phyloP scores from a whole-genome alignment of 30 jellyfish, hydroid and myxozoan genomes.

The Clytia hemisphaerica region DNA sequence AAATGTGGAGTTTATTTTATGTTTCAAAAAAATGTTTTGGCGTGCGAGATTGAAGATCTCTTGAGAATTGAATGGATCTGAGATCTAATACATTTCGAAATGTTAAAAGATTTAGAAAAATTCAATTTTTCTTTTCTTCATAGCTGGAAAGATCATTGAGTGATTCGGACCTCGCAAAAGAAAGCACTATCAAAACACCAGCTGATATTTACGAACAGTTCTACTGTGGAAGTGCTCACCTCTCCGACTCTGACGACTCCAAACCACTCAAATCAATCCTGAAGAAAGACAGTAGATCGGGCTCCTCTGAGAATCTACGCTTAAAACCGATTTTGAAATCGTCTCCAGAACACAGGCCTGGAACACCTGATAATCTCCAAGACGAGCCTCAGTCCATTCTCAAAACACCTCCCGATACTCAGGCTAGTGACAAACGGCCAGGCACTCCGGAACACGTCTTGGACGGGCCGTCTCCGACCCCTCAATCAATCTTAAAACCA shows the following conservation, averaged over 20 bases:
- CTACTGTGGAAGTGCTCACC: conserved; percentile 6
- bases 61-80: too few relatives aligned
- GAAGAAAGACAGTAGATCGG: conserved; percentile 68
- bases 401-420: conserved; percentile 45
- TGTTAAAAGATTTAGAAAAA: too few relatives aligned
- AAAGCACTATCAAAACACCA: conserved; percentile 50
- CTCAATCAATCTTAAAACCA: too few relatives aligned
- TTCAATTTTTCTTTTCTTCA: not conserved
- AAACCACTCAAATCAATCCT: conserved; percentile 80
- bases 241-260: conserved; percentile 53
- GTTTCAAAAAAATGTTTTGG: too few relatives aligned
- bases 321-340: conserved; percentile 73
- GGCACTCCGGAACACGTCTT: conserved; percentile 30
- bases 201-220: conserved; percentile 68
- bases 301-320: conserved; percentile 51
- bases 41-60: too few relatives aligned
- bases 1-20: too few relatives aligned
- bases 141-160: conserved; percentile 14
- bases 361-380: conserved; percentile 14
- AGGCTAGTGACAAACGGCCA: conserved; percentile 29
- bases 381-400: conserved; percentile 28
- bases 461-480: too few relatives aligned
- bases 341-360: conserved; percentile 85
- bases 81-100: too few relatives aligned
- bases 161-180: conserved; percentile 5